Evolutionary conservation across 2,888 invertebrate genomes (phyloP).

Genomic region (Plemyria rubiginata): DNA sequence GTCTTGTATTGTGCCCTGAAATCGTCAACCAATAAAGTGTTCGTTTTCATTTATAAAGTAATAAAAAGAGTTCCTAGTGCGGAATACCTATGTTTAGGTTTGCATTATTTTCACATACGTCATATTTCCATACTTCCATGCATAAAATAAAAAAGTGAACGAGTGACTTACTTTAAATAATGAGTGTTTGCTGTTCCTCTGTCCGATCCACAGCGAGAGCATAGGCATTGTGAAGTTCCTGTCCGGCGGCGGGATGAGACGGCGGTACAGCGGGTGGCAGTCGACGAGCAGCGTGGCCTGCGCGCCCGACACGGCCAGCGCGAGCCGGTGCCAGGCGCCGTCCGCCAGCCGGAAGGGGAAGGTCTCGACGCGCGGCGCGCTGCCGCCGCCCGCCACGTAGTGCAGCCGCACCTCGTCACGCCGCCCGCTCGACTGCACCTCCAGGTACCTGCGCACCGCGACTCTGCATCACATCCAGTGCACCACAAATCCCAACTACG

Average conservation of each 20-base stretch:
- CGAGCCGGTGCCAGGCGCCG: conserved; percentile 94
- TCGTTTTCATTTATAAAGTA: no score
- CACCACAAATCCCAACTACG: conserved; percentile 55
- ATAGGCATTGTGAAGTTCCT: conserved; percentile 90
- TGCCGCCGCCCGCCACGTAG: conserved; percentile 88
- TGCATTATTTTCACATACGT: background rate
- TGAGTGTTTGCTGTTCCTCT: conserved; percentile 93
- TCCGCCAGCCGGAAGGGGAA: conserved; percentile 95
- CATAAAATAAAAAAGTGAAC: background rate
- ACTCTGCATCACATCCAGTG: no score
- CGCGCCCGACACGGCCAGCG: conserved; percentile 92
- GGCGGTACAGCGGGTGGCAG: conserved; percentile 93
- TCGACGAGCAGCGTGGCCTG: conserved; percentile 94
- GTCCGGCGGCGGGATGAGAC: conserved; percentile 90
- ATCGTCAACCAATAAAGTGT: conserved; percentile 33
- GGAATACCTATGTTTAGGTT: background rate
- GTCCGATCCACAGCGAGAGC: conserved; percentile 93
- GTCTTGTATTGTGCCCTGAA: conserved; percentile 94
- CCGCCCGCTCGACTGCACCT: conserved; percentile 95
- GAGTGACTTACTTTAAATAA: conserved; percentile 90
- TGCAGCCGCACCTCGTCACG: conserved; percentile 94
- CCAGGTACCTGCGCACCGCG: conserved; percentile 90
- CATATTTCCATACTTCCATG: no score
- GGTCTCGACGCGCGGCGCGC: conserved; percentile 89
- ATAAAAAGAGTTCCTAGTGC: no score